Conservation (phyloP, 1,140 invertebrate genomes). For the Physella acuta region DNA sequence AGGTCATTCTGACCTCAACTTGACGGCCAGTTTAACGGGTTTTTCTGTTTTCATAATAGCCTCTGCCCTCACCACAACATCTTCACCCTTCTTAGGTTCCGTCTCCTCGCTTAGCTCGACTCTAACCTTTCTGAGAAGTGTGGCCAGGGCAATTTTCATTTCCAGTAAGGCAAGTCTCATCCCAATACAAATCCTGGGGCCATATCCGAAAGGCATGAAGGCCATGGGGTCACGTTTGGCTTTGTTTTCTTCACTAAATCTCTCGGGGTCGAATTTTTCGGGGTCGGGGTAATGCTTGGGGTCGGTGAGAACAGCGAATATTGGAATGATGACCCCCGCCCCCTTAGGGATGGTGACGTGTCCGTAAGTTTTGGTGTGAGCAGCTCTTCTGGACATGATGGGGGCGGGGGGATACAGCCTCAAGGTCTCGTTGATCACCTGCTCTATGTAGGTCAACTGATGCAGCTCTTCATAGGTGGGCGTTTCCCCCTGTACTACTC, state of each 20-base stretch:
- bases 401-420: slow-evolving; percentile 14
- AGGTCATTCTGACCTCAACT: too few relatives aligned
- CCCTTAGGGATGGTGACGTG: background rate
- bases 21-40: too few relatives aligned
- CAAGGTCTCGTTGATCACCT: slow-evolving; percentile 24
- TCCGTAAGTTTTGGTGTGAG: background rate
- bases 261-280: slow-evolving; percentile 6
- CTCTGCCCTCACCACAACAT: background rate
- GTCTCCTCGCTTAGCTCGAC: slow-evolving; percentile 39
- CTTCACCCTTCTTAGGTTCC: slow-evolving; percentile 19
- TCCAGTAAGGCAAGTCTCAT: slow-evolving; percentile 71
- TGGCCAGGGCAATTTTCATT: slow-evolving; percentile 66
- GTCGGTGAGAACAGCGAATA: background rate
- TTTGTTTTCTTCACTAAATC: slow-evolving; percentile 19
- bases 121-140: slow-evolving; percentile 33
- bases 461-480: slow-evolving; percentile 22
- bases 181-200: slow-evolving; percentile 65
- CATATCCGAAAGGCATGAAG: slow-evolving; percentile 63
- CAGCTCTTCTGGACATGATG: background rate
- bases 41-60: too few relatives aligned
- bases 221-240: slow-evolving; percentile 41
- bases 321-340: background rate
- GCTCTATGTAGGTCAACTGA: slow-evolving; percentile 26
- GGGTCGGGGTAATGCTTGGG: slow-evolving; percentile 2
- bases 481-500: background rate